Evolutionary conservation across 2,888 invertebrate species (phyloP), one percentile per base, ranked within the genome.

Genomic region (Quadriops clusia): DNA sequence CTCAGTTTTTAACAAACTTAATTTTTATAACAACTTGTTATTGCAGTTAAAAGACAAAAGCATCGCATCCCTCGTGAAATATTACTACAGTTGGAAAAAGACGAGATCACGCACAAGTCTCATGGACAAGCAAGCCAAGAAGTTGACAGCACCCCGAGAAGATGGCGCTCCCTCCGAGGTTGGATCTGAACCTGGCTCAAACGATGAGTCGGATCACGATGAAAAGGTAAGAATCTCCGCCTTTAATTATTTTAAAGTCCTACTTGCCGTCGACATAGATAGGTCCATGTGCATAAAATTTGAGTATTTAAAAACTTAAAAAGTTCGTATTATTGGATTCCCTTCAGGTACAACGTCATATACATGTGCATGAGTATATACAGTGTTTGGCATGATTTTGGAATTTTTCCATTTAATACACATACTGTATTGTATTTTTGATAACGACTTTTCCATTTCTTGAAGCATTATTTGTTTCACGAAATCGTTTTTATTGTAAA

Each of bases 51-150:
- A 95, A 17, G 95, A 95, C 58, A 97, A 97, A 66, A 84, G 90
- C 26, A 93, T 95, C 54, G 87, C 93, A 25, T 86, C 86, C 47
- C 67, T 97, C 50, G 94, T 97, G 2, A 93, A 93, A 62, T 94
- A 94, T 60, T 97, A 95, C 62, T 97, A 97, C 59, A 87, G 90
- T 50, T 95, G 95, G 95, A 97, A 97, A 61, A 95, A 95, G 60
- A 89, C 90, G 12, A 68, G 91, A 46, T 82, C 86, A 49, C 75
- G 90, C 34, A 87, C 85, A 32, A 93, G 93, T 50, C 68, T 93
- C 18, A 94, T 95, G 87, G 95, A 95, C 64, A 67, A 77, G 41
- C 80, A 82, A 53, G 80, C 79, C 2, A 67, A 74, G 38, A 77
- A 77, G 54, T 58, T 77, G 37, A 70, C 71, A n/a, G 64, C 65